phyloP scores from a whole-genome alignment of 2,888 invertebrate genomes.

The Camponotus fellah region DNA sequence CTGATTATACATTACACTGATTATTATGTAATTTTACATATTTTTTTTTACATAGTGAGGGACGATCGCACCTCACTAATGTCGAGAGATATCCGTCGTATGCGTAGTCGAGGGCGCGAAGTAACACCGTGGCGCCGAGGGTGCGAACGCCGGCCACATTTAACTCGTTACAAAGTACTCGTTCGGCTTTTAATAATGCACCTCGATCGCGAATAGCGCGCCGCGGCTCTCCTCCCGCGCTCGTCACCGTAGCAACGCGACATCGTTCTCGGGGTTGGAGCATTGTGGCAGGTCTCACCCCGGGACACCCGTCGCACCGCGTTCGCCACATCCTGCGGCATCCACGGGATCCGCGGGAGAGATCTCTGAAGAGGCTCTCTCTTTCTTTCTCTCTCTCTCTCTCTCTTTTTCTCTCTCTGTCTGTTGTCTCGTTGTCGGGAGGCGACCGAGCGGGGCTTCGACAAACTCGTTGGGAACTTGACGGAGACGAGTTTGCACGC shows the following conservation, averaged over 20 bases:
- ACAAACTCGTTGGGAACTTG: slow-evolving; percentile 74
- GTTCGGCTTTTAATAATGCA: slow-evolving; percentile 80
- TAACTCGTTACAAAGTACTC: slow-evolving; percentile 73
- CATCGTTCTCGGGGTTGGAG: slow-evolving; percentile 54
- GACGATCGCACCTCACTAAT: slow-evolving; percentile 2
- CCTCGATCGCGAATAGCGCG: slow-evolving; percentile 67
- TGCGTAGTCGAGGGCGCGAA: slow-evolving; percentile 4
- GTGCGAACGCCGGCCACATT: slow-evolving; percentile 29
- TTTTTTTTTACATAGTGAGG: too few species aligned
- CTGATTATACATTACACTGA: too few species aligned
- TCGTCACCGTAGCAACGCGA: slow-evolving; percentile 80
- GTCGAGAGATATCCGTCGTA: slow-evolving; percentile 30
- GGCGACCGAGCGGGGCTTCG: slow-evolving; percentile 78
- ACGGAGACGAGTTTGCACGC: slow-evolving; percentile 54
- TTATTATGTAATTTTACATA: too few species aligned
- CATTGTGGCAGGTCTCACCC: slow-evolving; percentile 59
- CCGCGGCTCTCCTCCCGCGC: slow-evolving; percentile 74
- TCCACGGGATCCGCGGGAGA: slow-evolving; percentile 56
- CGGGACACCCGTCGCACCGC: slow-evolving; percentile 35
- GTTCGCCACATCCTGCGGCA: slow-evolving; percentile 57
- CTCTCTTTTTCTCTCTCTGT: neutral
- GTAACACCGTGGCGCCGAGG: slow-evolving; percentile 15
- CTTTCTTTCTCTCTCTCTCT: neutral
- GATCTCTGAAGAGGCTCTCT: slow-evolving; percentile 80
- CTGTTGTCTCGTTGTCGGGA: slow-evolving; percentile 73